Evolutionary conservation across 2,888 invertebrate genomes (phyloP).

Genomic region (Diarsia brunnea): DNA sequence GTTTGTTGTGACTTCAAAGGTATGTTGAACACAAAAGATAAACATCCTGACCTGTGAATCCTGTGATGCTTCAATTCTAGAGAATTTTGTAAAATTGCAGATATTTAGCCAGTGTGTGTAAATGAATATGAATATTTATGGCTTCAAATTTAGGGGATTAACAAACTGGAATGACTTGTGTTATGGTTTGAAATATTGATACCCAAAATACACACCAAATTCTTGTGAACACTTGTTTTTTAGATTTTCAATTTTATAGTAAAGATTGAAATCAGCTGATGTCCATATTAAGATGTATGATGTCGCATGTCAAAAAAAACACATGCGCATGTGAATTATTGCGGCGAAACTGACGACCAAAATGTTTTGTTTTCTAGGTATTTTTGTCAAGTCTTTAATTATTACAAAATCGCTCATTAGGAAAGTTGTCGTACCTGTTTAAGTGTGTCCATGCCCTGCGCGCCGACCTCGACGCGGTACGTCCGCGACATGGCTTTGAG

Average conservation of each 20-base stretch:
- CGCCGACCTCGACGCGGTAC: conserved; percentile 98
- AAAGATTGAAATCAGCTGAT: background rate
- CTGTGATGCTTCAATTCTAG: background rate
- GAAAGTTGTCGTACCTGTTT: conserved; percentile 83
- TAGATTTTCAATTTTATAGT: background rate
- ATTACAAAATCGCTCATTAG: background rate
- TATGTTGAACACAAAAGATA: background rate
- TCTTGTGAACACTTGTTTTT: background rate
- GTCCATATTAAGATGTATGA: background rate
- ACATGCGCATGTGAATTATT: too few relatives aligned
- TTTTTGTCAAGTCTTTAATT: background rate
- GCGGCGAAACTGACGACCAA: background rate
- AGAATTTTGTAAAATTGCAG: background rate
- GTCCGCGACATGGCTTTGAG: conserved; percentile 97
- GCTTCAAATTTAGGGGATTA: background rate
- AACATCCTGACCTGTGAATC: background rate
- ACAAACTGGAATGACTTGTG: background rate
- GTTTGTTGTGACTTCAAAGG: background rate
- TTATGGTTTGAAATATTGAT: background rate
- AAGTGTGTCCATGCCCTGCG: conserved; percentile 96
- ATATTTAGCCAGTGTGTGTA: background rate
- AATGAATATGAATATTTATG: background rate
- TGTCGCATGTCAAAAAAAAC: too few relatives aligned
- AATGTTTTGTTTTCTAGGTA: background rate
- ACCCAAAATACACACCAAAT: background rate